Conservation (phyloP, 2,797 vertebrate genomes). For the Rallus crepitans region DNA sequence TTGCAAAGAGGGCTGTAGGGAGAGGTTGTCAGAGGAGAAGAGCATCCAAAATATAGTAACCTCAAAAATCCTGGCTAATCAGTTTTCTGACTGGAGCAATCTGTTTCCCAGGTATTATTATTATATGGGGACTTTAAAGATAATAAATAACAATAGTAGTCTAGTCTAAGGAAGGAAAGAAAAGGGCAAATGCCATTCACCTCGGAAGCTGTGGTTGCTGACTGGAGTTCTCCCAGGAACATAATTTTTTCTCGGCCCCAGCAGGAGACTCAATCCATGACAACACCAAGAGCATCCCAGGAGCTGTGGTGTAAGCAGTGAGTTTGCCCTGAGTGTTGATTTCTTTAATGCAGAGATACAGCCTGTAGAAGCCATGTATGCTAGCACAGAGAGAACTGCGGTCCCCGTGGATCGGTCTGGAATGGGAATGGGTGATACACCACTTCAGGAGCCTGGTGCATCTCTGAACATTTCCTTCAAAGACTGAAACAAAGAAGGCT, state of each 20-base stretch:
- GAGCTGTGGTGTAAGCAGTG: not conserved
- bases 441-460: not conserved
- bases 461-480: not conserved
- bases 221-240: not conserved
- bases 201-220: slow-evolving; percentile 30
- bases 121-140: slow-evolving; percentile 66
- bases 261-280: not conserved
- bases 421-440: not conserved
- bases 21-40: slow-evolving; percentile 70
- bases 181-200: slow-evolving; percentile 69
- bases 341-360: not conserved
- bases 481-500: not conserved
- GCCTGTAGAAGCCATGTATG: not conserved
- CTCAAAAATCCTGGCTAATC: slow-evolving; percentile 74
- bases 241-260: slow-evolving; percentile 28
- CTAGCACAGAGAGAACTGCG: not conserved
- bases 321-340: not conserved
- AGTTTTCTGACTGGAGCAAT: slow-evolving; percentile 70
- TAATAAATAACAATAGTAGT: slow-evolving; percentile 72
- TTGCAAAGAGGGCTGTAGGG: slow-evolving; percentile 67
- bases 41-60: slow-evolving; percentile 76
- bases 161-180: slow-evolving; percentile 35
- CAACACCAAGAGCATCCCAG: not conserved
- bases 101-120: slow-evolving; percentile 61
- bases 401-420: not conserved